phyloP scores from a whole-genome alignment of 2,113 vertebrate species.

The Tringa solitaria region DNA sequence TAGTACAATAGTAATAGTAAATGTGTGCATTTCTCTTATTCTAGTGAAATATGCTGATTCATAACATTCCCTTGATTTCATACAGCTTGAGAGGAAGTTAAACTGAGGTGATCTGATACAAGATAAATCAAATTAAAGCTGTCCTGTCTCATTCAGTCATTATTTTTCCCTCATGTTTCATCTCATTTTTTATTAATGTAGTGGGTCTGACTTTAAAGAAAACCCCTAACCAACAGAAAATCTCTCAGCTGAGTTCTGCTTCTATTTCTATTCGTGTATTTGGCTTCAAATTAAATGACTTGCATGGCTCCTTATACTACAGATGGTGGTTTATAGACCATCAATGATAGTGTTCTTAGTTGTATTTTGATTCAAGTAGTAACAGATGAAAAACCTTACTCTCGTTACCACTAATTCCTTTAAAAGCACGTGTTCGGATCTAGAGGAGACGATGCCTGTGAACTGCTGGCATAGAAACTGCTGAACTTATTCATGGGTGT shows the following conservation, averaged over 20 bases:
- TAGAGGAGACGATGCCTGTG: background rate
- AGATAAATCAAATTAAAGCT: background rate
- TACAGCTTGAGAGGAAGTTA: background rate
- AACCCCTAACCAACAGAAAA: background rate
- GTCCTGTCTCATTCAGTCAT: background rate
- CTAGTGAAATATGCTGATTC: background rate
- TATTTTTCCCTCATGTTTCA: background rate
- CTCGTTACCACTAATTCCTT: background rate
- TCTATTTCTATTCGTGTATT: background rate
- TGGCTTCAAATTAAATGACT: background rate
- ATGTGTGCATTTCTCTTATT: background rate
- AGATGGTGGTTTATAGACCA: background rate
- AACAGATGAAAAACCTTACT: background rate
- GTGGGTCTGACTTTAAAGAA: background rate
- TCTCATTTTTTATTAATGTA: background rate
- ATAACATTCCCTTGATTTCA: background rate
- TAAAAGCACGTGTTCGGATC: background rate
- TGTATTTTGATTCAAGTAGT: background rate
- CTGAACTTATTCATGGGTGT: background rate
- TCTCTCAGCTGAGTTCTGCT: background rate
- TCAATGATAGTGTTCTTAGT: background rate
- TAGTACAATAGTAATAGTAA: background rate
- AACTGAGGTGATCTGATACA: background rate
- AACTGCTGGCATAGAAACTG: background rate
- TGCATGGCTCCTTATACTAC: background rate